These are phyloP conservation scores for Cladopsammia gracilis DNA, from an alignment of 64 coral and sea anemone species.

Conservation along the genomic window DNA sequence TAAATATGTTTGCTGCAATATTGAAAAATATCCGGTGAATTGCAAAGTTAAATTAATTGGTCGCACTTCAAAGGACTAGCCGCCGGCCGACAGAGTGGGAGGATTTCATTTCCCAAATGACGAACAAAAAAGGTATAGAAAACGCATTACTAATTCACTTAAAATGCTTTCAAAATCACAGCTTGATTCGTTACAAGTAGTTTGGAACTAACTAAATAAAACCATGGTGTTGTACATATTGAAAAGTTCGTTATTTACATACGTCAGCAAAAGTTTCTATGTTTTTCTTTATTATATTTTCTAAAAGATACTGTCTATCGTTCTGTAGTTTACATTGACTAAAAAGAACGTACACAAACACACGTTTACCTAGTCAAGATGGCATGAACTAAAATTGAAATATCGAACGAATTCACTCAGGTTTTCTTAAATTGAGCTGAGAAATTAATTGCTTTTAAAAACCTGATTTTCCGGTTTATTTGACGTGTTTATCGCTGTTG, in stretches of 20 bases:
- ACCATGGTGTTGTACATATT: not conserved
- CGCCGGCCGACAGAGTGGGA: not conserved
- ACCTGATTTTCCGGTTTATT: not conserved
- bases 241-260: not conserved
- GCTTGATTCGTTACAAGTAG: not conserved
- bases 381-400: too few relatives aligned
- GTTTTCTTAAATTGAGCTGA: not conserved
- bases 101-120: not conserved
- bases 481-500: not conserved
- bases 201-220: not conserved
- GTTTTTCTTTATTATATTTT: not conserved
- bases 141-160: too few relatives aligned
- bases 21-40: constrained; percentile 37
- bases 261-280: not conserved
- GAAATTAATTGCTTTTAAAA: not conserved
- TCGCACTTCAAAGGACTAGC: not conserved
- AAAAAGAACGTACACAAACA: too few relatives aligned
- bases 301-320: not conserved
- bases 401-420: too few relatives aligned
- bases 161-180: not conserved
- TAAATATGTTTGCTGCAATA: not conserved
- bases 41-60: constrained; percentile 38
- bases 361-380: too few relatives aligned
- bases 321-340: too few relatives aligned
- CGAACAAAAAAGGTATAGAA: not conserved